Conservation (phyloP, 92 coral and sea anemone genomes). For the Epizoanthus fatuus region DNA sequence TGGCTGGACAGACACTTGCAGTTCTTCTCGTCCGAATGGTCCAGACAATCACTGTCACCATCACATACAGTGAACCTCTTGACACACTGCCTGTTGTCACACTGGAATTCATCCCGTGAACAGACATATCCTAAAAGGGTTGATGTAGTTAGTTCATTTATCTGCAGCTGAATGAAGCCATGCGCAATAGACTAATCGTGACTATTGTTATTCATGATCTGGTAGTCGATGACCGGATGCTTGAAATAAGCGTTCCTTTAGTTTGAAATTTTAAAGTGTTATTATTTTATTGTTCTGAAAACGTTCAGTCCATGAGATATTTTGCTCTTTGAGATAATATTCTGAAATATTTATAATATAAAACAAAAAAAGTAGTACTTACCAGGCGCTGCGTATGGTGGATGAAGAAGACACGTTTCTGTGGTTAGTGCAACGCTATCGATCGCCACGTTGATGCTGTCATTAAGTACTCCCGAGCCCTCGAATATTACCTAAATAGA, state of each 20-base stretch:
- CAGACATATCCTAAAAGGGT: not conserved
- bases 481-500: not conserved
- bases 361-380: too few species aligned
- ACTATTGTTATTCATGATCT: too few species aligned
- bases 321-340: too few species aligned
- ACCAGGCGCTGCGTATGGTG: not conserved
- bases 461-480: not conserved
- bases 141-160: not conserved
- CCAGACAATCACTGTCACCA: conserved; percentile 6
- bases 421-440: not conserved
- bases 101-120: conserved; percentile 8
- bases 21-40: conserved; percentile 5
- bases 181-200: not conserved
- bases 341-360: too few species aligned
- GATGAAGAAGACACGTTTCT: not conserved
- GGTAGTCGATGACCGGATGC: too few species aligned
- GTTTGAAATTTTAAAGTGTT: too few species aligned
- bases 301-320: too few species aligned
- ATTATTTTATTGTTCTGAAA: too few species aligned
- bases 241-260: too few species aligned
- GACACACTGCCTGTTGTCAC: conserved; percentile 8
- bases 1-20: not conserved
- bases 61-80: not conserved
- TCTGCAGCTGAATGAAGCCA: not conserved
- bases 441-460: not conserved